phyloP scores from a whole-genome alignment of 1,140 invertebrate species.

The Macrobrachium nipponense region DNA sequence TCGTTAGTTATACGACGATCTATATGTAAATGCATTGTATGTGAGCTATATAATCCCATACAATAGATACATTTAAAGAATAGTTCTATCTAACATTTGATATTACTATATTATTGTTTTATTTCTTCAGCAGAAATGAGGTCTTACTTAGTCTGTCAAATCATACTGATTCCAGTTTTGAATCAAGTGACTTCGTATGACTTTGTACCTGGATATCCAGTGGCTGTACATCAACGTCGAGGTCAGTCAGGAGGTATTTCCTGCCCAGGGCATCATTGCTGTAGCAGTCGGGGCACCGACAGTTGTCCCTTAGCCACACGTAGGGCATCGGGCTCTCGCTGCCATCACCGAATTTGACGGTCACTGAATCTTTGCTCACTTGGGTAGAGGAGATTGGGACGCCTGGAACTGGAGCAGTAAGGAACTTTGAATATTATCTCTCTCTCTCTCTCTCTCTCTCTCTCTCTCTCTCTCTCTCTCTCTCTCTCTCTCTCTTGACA shows the following conservation, averaged over 20 bases:
- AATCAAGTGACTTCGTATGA: too few relatives aligned
- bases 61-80: too few relatives aligned
- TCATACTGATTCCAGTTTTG: neutral
- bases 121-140: too few relatives aligned
- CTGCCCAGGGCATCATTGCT: slow-evolving; percentile 74
- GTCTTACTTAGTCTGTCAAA: neutral
- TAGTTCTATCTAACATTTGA: too few relatives aligned
- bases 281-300: slow-evolving; percentile 75
- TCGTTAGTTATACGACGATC: too few relatives aligned
- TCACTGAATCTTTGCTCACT: slow-evolving; percentile 14
- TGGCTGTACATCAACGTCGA: slow-evolving; percentile 71
- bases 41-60: neutral
- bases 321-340: slow-evolving; percentile 70
- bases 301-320: slow-evolving; percentile 78
- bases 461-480: too few relatives aligned
- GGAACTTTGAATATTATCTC: too few relatives aligned
- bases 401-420: neutral
- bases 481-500: too few relatives aligned
- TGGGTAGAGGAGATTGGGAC: neutral
- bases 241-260: slow-evolving; percentile 72
- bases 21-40: neutral
- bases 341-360: neutral
- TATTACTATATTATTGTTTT: too few relatives aligned
- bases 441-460: too few relatives aligned
- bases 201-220: slow-evolving; percentile 64